Evolutionary conservation across 2,113 vertebrate species (phyloP).

Genomic region (Macroglossus sobrinus): DNA sequence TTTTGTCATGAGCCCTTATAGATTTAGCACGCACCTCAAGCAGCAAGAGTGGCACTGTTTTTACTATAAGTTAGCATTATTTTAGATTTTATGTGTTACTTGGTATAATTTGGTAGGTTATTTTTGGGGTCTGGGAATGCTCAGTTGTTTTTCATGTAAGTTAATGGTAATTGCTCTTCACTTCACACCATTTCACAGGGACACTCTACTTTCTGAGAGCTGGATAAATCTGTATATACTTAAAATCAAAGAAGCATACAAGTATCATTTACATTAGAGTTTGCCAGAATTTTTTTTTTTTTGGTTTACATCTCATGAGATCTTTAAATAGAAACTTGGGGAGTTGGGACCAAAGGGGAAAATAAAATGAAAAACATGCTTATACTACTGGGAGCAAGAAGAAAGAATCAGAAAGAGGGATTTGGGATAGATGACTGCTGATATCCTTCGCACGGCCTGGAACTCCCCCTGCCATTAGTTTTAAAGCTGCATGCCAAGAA

Average conservation of each 20-base stretch:
- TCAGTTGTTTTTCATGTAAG: not conserved
- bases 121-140: not conserved
- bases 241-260: not conserved
- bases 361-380: not conserved
- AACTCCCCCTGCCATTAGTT: not conserved
- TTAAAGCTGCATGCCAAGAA: not conserved
- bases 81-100: not conserved
- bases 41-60: not conserved
- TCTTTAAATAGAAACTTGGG: not conserved
- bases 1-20: not conserved
- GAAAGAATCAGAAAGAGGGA: not conserved
- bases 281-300: not conserved
- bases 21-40: not conserved
- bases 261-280: not conserved
- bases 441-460: not conserved
- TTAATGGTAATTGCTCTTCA: too few species aligned
- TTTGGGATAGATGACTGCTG: not conserved
- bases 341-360: not conserved
- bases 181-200: not conserved
- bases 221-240: not conserved
- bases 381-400: not conserved
- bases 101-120: not conserved
- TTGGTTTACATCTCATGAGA: not conserved
- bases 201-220: not conserved
- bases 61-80: not conserved